phyloP scores from a whole-genome alignment of 2,888 invertebrate species.

The Microdon myrmicae region DNA sequence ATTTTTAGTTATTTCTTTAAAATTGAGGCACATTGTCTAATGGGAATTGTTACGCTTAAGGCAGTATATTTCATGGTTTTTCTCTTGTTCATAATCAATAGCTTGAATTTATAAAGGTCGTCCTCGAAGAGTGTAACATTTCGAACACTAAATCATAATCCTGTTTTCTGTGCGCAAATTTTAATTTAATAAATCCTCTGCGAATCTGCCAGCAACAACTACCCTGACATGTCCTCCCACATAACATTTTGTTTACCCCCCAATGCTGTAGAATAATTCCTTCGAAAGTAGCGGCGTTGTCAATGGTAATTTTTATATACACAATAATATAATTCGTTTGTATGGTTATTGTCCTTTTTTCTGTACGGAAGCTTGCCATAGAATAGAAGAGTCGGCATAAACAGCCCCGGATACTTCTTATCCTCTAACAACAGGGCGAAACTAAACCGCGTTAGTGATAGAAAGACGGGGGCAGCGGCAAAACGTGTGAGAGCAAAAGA shows the following conservation, averaged over 20 bases:
- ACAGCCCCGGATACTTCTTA: too few relatives aligned
- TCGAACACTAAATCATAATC: too few relatives aligned
- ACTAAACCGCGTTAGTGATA: background rate
- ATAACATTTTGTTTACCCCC: constrained; percentile 46
- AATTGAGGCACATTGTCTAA: too few relatives aligned
- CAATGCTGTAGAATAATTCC: constrained; percentile 34
- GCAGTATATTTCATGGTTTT: too few relatives aligned
- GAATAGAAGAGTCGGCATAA: too few relatives aligned
- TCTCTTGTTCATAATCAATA: too few relatives aligned
- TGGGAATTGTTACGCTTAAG: too few relatives aligned
- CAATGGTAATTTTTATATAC: constrained; percentile 49
- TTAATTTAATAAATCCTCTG: constrained; percentile 50
- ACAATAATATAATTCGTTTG: constrained; percentile 49
- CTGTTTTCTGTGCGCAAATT: too few relatives aligned
- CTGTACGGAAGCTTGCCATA: too few relatives aligned
- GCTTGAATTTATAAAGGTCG: too few relatives aligned
- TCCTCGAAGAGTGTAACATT: too few relatives aligned
- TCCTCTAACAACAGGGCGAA: background rate
- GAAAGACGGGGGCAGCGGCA: background rate
- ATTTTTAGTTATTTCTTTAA: too few relatives aligned
- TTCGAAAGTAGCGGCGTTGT: constrained; percentile 14
- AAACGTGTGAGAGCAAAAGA: constrained; percentile 8
- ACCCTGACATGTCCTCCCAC: constrained; percentile 16
- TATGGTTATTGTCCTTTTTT: constrained; percentile 38
- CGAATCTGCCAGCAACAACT: background rate